Conservation (phyloP, 2,113 vertebrate species). For the Oriolus oriolus region DNA sequence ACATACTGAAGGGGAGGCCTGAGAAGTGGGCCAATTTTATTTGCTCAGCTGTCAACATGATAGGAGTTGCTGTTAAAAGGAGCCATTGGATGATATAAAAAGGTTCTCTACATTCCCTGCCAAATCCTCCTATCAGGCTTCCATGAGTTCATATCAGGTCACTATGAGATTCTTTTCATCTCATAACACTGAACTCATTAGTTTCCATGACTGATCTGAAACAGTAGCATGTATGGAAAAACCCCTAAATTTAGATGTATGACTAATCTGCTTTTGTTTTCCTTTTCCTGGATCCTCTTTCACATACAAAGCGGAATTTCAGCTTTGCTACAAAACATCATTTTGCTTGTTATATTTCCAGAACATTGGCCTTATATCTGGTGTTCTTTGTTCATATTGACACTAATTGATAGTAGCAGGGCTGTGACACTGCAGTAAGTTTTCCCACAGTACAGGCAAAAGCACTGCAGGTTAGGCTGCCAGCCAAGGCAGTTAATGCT, state of each 20-base stretch:
- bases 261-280: constrained; percentile 23
- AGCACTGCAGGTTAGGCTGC: constrained; percentile 57
- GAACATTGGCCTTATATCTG: constrained; percentile 12
- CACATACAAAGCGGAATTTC: constrained; percentile 21
- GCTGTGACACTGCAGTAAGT: constrained; percentile 56
- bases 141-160: constrained; percentile 41
- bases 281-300: constrained; percentile 12
- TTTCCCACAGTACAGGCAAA: constrained; percentile 55
- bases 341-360: constrained; percentile 39
- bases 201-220: constrained; percentile 56
- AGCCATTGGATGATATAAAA: constrained; percentile 36
- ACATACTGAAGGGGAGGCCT: background rate
- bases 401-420: constrained; percentile 58
- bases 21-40: background rate
- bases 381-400: constrained; percentile 52
- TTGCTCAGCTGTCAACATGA: background rate
- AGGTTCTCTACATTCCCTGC: background rate
- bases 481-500: constrained; percentile 44
- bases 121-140: constrained; percentile 44
- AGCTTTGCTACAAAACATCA: background rate
- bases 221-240: constrained; percentile 28
- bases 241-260: background rate
- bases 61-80: constrained; percentile 1
- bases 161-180: constrained; percentile 38
- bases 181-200: constrained; percentile 53